Evolutionary conservation across 2,113 vertebrate species (phyloP), one percentile per base, ranked within the genome.

Genomic region (Xiphias gladius): DNA sequence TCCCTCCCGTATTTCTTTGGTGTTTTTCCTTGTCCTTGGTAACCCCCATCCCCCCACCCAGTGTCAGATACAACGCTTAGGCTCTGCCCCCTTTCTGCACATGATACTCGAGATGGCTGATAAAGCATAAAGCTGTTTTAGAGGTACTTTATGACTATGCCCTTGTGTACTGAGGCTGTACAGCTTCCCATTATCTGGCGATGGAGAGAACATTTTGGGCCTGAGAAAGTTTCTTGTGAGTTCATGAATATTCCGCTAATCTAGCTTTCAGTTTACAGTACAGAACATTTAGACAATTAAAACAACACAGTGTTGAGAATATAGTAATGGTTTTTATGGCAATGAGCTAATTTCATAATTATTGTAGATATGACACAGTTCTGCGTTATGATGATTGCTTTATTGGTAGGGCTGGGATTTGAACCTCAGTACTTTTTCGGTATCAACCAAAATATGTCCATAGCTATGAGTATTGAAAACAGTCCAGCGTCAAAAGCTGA

Each of bases 111-210:
- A 91, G 91, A 92, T 92, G 85, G 90, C 90, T 91, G 94, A 93
- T 94, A 93, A 93, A 90, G 91, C 93, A 92, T 91, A 89, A 91
- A 94, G 91, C 91, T 91, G 91, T 87, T 94, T 91, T 91, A 89
- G 83, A 91, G 86, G 80, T 89, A 78, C 84, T 94, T 94, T 93
- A 94, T 92, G 89, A 86, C 91, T 88, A 80, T 87, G 92, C 93
- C 94, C 93, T 93, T 93, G 91, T 93, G 89, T 90, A 86, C 80
- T 67, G 88, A 87, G 82, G 86, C 85, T 87, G 87, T 88, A 87
- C 85, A 85, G 84, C 77, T 89, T 87, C 89, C 89, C 80, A 90
- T 93, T 91, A 91, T 89, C 80, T 80, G 77, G 80, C 89, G 89
- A 93, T 91, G 89, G 92, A 91, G 88, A 46, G 86, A 93, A 92